Evolutionary conservation across 1,140 invertebrate species (phyloP).

Genomic region (Aphis gossypii): DNA sequence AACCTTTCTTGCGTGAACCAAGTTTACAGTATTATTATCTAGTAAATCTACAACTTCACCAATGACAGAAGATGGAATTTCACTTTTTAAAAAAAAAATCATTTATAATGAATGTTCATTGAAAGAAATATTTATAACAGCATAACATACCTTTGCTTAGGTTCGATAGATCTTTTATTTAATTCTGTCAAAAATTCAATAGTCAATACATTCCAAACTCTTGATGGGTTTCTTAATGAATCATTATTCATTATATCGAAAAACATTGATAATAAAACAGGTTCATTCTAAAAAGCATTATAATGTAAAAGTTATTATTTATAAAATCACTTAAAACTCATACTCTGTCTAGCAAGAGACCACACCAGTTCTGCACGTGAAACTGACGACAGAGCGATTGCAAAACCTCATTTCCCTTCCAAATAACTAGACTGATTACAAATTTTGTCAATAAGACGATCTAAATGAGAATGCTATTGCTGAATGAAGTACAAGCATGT

Average conservation of each 20-base stretch:
- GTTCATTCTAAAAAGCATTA: slow-evolving; percentile 70
- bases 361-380: too few relatives aligned
- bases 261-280: slow-evolving; percentile 71
- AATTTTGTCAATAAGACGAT: too few relatives aligned
- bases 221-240: slow-evolving; percentile 67
- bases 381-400: too few relatives aligned
- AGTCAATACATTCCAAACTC: slow-evolving; percentile 73
- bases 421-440: too few relatives aligned
- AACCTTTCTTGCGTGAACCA: slow-evolving; percentile 67
- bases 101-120: slow-evolving; percentile 47
- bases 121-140: slow-evolving; percentile 32
- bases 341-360: too few relatives aligned
- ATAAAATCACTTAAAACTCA: background rate
- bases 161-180: slow-evolving; percentile 70
- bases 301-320: slow-evolving; percentile 16
- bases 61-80: slow-evolving; percentile 66
- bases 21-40: slow-evolving; percentile 70
- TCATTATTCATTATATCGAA: slow-evolving; percentile 67
- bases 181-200: slow-evolving; percentile 72
- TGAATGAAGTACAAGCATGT: too few relatives aligned
- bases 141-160: slow-evolving; percentile 68
- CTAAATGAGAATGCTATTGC: too few relatives aligned
- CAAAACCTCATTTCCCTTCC: too few relatives aligned
- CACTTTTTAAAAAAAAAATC: slow-evolving; percentile 62
- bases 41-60: slow-evolving; percentile 71